These are phyloP conservation scores for Rotaria socialis DNA, from an alignment of 2,888 invertebrate genomes.

Conservation along the genomic window DNA sequence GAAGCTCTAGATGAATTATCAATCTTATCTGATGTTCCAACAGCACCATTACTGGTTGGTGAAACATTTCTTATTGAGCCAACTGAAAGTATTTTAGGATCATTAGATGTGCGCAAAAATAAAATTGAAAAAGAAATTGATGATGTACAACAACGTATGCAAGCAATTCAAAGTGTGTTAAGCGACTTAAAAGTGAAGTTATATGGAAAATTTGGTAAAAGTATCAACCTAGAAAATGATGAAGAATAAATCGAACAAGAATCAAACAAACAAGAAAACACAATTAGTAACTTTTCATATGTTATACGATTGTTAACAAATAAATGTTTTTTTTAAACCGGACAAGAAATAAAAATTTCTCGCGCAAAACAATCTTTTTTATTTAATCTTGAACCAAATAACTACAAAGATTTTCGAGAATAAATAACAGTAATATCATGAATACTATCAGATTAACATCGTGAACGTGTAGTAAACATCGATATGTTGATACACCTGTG, in stretches of 20 bases:
- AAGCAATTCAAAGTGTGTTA: constrained; percentile 5
- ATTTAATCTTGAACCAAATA: not conserved
- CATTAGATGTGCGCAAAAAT: not conserved
- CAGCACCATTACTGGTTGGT: constrained; percentile 5
- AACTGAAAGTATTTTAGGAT: not conserved
- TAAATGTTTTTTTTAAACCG: not conserved
- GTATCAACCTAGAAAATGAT: constrained; percentile 11
- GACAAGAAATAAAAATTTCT: not conserved
- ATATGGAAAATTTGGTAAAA: constrained; percentile 32
- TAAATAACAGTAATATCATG: too few relatives aligned
- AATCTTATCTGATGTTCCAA: not conserved
- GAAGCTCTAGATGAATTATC: constrained; percentile 31
- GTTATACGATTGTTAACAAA: not conserved
- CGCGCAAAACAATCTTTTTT: too few relatives aligned
- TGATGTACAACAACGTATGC: not conserved
- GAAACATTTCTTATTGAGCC: constrained; percentile 30
- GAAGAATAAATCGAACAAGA: not conserved
- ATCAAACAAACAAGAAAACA: not conserved
- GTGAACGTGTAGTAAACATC: too few relatives aligned
- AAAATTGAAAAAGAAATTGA: constrained; percentile 4
- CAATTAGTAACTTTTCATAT: not conserved
- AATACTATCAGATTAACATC: too few relatives aligned
- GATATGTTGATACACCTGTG: too few relatives aligned
- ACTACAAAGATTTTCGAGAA: too few relatives aligned
- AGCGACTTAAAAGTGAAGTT: constrained; percentile 25